Evolutionary conservation across 2,888 invertebrate species (phyloP), one percentile per base, ranked within the genome.

Genomic region (Caenorhabditis becei): DNA sequence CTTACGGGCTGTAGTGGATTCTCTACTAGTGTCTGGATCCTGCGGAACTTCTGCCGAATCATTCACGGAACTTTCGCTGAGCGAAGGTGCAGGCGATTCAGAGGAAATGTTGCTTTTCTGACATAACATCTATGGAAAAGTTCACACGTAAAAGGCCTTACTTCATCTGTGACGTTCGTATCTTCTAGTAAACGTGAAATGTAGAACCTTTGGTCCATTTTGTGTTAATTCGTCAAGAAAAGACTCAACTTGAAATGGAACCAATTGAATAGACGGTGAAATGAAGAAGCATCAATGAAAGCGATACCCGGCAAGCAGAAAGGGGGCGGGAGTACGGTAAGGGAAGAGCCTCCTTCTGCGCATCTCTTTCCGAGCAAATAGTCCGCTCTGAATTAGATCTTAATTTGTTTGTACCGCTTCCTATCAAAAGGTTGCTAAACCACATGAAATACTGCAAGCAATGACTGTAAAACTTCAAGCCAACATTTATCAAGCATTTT

Each of bases 301-400:
- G 70, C 69, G 65, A 77, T 77, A 69, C 65, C 41, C 51, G 56
- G 54, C 53, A 41, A 54, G 66, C 59, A 71, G 8, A 58, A 71
- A 71, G 78, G 72, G n/a, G 79, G 79, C 72, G 79, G 72, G 79
- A 49, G 23, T 79, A 79, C 79, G 79, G 79, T 79, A 79, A 71
- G 2, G 11, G 24, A 37, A 16, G 59, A 26, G n/a, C 11, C 14
- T 32, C 56, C 24, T 51, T 69, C 54, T 8, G 58, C 32, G 54
- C 69, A 26, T 32, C 41, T 20, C 44, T 20, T 32, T 47, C n/a
- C 24, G 20, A 78, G 66, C 78, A 78, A 78, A 72, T 72, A 72
- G 51, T 53, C 54, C 14, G 44, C 69, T 69, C 62, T 66, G 63
- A 63, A 58, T 78, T 56, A 24, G 37, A 69, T 56, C 18, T 37